Evolutionary conservation across 2,797 vertebrate genomes (phyloP).

Genomic region (Apogon hyalosoma): DNA sequence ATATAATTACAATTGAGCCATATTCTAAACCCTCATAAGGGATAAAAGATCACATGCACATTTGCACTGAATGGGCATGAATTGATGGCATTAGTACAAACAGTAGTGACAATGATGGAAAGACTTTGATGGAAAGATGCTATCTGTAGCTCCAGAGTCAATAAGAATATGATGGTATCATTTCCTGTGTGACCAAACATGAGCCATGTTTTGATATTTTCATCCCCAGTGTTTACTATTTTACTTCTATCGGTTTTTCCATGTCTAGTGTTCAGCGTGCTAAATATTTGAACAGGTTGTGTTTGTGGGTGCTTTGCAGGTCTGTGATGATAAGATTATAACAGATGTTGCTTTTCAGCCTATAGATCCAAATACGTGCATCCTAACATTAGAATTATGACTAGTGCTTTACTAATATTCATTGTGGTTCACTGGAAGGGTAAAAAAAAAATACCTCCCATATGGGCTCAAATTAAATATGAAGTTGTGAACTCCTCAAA

Average conservation of each 20-base stretch:
- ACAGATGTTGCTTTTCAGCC: not conserved
- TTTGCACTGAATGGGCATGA: not conserved
- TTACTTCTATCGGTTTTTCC: constrained; percentile 36
- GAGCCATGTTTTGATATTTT: constrained; percentile 27
- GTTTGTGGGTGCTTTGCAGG: constrained; percentile 5
- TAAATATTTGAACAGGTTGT: constrained; percentile 49
- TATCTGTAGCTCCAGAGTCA: constrained; percentile 12
- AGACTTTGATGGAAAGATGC: not conserved
- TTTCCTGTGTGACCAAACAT: constrained; percentile 3
- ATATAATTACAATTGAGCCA: constrained; percentile 23
- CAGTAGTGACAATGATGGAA: not conserved
- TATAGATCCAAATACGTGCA: not conserved
- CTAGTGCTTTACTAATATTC: not conserved
- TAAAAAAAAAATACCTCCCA: no score
- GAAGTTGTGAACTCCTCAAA: no score
- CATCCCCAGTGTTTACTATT: constrained; percentile 11
- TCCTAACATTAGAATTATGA: not conserved
- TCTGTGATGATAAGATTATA: constrained; percentile 9
- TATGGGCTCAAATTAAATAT: no score
- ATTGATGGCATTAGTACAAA: constrained; percentile 17
- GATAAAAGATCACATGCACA: constrained; percentile 11
- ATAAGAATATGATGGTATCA: constrained; percentile 15
- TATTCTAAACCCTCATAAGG: constrained; percentile 15
- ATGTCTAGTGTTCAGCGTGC: not conserved
- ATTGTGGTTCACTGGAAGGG: not conserved